Evolutionary conservation across 2,888 invertebrate species (phyloP).

Genomic region (Zele albiditarsus): DNA sequence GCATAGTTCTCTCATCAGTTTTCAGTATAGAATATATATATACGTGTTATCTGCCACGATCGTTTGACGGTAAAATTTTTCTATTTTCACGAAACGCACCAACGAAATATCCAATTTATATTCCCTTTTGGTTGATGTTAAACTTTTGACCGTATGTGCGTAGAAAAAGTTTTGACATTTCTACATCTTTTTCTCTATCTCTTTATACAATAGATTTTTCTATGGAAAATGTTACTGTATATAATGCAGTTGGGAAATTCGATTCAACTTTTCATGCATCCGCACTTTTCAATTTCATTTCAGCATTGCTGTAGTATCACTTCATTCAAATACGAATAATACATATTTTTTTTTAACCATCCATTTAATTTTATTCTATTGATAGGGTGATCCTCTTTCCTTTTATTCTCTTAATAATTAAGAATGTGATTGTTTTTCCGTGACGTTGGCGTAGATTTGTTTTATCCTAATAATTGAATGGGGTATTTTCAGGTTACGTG

Average conservation of each 20-base stretch:
- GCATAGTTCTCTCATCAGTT: not conserved
- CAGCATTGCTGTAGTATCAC: not conserved
- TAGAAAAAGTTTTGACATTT: slow-evolving; percentile 22
- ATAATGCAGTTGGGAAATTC: slow-evolving; percentile 24
- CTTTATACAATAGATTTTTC: slow-evolving; percentile 16
- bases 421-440: too few relatives aligned
- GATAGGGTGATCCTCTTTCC: too few relatives aligned
- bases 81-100: slow-evolving; percentile 42
- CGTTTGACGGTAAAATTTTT: slow-evolving; percentile 36
- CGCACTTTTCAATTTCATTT: slow-evolving; percentile 12
- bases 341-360: too few relatives aligned
- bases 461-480: too few relatives aligned
- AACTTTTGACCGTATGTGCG: slow-evolving; percentile 34
- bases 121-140: slow-evolving; percentile 37
- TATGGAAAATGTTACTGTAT: slow-evolving; percentile 3
- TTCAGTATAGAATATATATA: not conserved
- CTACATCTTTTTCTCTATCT: not conserved
- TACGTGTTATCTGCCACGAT: slow-evolving; percentile 15
- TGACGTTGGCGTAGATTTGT: too few relatives aligned
- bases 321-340: slow-evolving; percentile 1
- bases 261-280: slow-evolving; percentile 43
- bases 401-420: too few relatives aligned
- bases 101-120: slow-evolving; percentile 57
- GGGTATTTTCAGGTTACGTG: too few relatives aligned
- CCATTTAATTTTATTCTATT: too few relatives aligned